Evolutionary conservation across 2,113 vertebrate species (phyloP), one percentile per base, ranked within the genome.

Genomic region (Dipodomys ordii): DNA sequence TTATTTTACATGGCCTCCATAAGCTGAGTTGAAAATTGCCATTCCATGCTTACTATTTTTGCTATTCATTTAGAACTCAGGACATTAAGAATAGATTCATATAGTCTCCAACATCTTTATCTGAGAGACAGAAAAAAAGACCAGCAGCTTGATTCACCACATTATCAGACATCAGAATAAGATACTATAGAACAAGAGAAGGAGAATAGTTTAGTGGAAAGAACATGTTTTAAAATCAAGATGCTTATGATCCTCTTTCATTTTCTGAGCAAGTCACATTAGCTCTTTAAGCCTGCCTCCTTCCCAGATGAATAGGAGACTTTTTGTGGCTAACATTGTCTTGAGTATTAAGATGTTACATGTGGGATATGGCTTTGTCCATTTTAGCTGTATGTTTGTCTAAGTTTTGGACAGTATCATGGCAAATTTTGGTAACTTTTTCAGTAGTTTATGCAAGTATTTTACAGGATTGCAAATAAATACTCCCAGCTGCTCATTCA

Each of bases 1-100:
- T 93, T 94, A 64, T 32, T 77, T 73, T 53, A 39, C 4, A 25
- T 91, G 87, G 82, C 80, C 81, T 88, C 71, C 76, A 69, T 83
- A 74, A 81, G 20, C 25, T 67, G 39, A 57, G 91, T 84, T 83
- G 60, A 19, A 65, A 0, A 7, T 72, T 88, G 23, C 19, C 22
- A 19, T 87, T 87, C 20, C 49, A n/a, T 25, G 11, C 49, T 49
- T 4, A 82, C 6, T 68, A 84, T 15, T 64, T 35, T 60, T 13
- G 19, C 62, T 6, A 28, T 83, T 28, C 8, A 20, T 46, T 87
- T 90, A 73, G 87, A 90, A n/a, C 64, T 28, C 44, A 85, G 76
- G 28, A 62, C 53, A 87, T 90, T 64, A 32, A 87, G 80, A 44
- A 64, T 39, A 30, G 13, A 77, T 28, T 4, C 7, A 46, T 16